phyloP scores from a whole-genome alignment of 2,797 vertebrate species.

The Rhodeus uyekii region DNA sequence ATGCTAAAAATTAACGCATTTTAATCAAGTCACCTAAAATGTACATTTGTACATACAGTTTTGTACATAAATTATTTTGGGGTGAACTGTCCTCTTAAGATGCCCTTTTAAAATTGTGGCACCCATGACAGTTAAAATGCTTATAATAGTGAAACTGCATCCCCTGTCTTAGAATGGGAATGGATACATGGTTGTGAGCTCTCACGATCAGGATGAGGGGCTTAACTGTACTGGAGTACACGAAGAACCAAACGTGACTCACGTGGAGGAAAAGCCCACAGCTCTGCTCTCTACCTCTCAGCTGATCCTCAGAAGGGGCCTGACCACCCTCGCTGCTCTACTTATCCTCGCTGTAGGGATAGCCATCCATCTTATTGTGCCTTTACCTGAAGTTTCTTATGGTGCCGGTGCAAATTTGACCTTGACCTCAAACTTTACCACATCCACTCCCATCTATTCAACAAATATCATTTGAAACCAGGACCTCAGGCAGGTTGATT shows the following conservation, averaged over 20 bases:
- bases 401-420: background rate
- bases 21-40: background rate
- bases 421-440: conserved; percentile 8
- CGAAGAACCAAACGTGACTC: conserved; percentile 17
- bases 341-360: conserved; percentile 75
- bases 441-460: conserved; percentile 71
- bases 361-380: conserved; percentile 70
- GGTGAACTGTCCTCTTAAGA: background rate
- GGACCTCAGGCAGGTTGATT: background rate
- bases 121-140: background rate
- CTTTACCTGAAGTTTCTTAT: conserved; percentile 59
- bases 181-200: conserved; percentile 55
- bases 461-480: conserved; percentile 47
- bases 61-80: background rate
- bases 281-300: conserved; percentile 59
- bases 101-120: background rate
- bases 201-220: conserved; percentile 43
- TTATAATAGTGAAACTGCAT: background rate
- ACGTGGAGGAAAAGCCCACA: conserved; percentile 10
- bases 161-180: conserved; percentile 58
- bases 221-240: background rate
- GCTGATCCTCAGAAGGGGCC: conserved; percentile 72
- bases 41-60: background rate
- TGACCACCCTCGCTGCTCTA: conserved; percentile 66
- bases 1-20: background rate